Evolutionary conservation across 2,888 invertebrate genomes (phyloP), one percentile per base, ranked within the genome.

Genomic region (Miltochrista miniata): DNA sequence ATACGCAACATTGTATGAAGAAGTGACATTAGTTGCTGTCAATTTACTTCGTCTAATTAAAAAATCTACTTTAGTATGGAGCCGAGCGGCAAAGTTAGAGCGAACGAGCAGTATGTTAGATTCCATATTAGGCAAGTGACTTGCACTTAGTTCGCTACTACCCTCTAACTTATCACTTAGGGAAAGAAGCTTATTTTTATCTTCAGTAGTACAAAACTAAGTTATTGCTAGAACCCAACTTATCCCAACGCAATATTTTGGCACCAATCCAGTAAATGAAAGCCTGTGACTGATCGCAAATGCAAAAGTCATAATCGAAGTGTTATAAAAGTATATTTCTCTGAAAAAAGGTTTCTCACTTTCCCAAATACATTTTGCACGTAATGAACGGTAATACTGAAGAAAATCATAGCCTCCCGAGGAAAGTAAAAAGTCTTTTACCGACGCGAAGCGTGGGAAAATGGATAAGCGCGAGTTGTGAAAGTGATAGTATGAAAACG

Each of bases 341-440:
- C 14, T 10, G 14, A 8, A 35, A 49, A 35, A 47, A 47, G 47
- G 40, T 18, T 40, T 8, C 15, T 3, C 40, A 14, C 39, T 41
- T 34, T 40, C 36, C 7, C 35, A 31, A 48, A 47, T 39, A 40
- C 35, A 52, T 35, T 48, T 39, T 9, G 44, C n/a, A 51, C 43
- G 43, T 46, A 45, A 50, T 42, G 31, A 54, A 63, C n/a, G 45
- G 46, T 36, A 59, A 44, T 12, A 45, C 30, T 14, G 14, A 51
- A 36, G 45, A 35, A 54, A 37, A 51, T 44, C 45, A 50, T 50
- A 37, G 43, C 42, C 39, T 45, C 31, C 11, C 35, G 54, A 64
- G 54, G 59, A 50, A 48, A 49, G 51, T 53, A 51, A 61, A 61
- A 53, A 55, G 44, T 61, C 46, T 64, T 41, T 54, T 48, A 56